A percentile compares a stretch with the other conserved stretches of the same genome.
Conservation (phyloP, 2,888 invertebrate genomes). For the Drosophila subquinaria region DNA sequence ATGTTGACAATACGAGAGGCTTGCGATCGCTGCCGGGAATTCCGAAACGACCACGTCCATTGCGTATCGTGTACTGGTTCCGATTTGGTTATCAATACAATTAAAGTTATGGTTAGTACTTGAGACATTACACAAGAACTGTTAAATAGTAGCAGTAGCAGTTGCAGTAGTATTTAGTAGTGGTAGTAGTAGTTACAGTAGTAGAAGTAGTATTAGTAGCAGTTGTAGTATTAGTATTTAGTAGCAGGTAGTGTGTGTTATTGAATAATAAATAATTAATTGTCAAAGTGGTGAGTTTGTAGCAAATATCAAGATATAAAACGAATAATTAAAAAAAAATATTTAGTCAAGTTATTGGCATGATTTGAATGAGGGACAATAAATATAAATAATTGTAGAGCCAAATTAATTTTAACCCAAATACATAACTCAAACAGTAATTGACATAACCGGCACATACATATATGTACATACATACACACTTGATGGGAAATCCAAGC, state of each 20-base stretch:
- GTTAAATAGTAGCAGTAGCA: conserved; percentile 61
- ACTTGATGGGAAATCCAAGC: conserved; percentile 27
- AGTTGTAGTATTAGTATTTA: conserved; percentile 46
- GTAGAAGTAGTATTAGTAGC: conserved; percentile 37
- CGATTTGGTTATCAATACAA: conserved; percentile 36
- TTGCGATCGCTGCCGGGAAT: conserved; percentile 95
- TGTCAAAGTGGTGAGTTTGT: conserved; percentile 70
- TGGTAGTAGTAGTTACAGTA: conserved; percentile 47
- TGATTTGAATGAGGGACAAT: conserved; percentile 54
- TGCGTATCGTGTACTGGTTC: conserved; percentile 92
- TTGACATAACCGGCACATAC: conserved; percentile 50
- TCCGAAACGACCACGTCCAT: conserved; percentile 91
- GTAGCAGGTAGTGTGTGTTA: conserved; percentile 19
- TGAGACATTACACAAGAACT: conserved; percentile 14
- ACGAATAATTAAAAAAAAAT: conserved; percentile 35
- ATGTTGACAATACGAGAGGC: conserved; percentile 96
- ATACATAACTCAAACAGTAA: conserved; percentile 48
- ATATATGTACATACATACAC: conserved; percentile 45
- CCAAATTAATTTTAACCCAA: conserved; percentile 26
- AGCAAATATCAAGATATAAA: conserved; percentile 71
- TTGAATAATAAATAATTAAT: conserved; percentile 27
- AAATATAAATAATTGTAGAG: conserved; percentile 41
- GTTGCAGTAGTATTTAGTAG: conserved; percentile 48
- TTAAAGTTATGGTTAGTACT: conserved; percentile 73
- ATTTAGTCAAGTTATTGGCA: conserved; percentile 30